Percentiles rank a stretch among this genome's conserved stretches.
Conservation (phyloP, 2,797 vertebrate genomes). For the Arrhamphus sclerolepis region DNA sequence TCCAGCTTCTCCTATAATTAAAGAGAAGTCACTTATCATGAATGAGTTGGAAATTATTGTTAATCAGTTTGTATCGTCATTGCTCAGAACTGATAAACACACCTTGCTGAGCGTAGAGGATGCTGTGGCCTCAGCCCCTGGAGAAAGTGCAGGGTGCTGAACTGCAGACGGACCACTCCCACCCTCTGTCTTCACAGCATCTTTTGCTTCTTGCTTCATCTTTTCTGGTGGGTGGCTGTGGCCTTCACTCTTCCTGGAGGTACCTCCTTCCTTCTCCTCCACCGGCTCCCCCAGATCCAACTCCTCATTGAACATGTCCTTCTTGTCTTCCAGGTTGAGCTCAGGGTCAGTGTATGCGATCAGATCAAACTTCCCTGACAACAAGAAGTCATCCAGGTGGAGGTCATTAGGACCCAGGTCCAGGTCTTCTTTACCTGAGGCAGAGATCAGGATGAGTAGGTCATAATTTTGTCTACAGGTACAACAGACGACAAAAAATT, state of each 20-base stretch:
- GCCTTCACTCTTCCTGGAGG: conserved; percentile 41
- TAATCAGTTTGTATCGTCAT: background rate
- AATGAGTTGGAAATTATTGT: background rate
- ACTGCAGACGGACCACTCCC: background rate
- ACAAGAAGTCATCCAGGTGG: conserved; percentile 93
- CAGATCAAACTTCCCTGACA: conserved; percentile 94
- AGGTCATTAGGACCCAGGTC: conserved; percentile 95
- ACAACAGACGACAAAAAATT: background rate
- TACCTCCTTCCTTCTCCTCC: conserved; percentile 35
- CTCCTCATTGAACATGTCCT: conserved; percentile 95
- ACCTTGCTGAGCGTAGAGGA: conserved; percentile 80
- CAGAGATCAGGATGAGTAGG: background rate
- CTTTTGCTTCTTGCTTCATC: conserved; percentile 77
- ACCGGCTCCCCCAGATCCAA: conserved; percentile 87
- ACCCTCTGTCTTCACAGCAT: conserved; percentile 69
- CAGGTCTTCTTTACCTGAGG: conserved; percentile 84
- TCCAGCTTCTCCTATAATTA: conserved; percentile 77
- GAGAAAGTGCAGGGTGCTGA: conserved; percentile 1
- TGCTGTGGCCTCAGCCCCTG: conserved; percentile 13
- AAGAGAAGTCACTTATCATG: background rate
- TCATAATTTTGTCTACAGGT: no score
- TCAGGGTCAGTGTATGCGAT: conserved; percentile 97
- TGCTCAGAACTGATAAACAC: background rate
- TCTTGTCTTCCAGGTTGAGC: conserved; percentile 94
- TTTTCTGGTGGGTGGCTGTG: conserved; percentile 65